Conservation (phyloP, 2,797 vertebrate species). For the Neosilurus mollespiculum region DNA sequence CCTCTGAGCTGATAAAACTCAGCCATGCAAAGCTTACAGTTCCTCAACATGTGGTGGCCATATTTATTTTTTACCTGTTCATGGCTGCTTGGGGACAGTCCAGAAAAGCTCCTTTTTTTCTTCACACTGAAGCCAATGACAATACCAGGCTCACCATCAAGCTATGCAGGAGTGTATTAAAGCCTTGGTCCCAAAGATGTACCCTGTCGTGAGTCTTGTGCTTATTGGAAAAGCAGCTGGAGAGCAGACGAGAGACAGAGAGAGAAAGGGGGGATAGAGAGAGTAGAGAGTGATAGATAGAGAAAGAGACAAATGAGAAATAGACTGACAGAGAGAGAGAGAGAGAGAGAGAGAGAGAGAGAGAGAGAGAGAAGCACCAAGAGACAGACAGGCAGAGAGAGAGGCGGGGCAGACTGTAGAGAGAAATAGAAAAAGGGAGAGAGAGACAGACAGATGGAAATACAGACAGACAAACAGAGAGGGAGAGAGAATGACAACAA, state of each 20-base stretch:
- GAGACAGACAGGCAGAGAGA: background rate
- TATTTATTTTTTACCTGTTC: constrained; percentile 69
- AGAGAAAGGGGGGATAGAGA: background rate
- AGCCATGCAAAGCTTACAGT: constrained; percentile 58
- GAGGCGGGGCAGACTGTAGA: too few relatives aligned
- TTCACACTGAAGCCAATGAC: constrained; percentile 69
- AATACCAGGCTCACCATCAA: constrained; percentile 76
- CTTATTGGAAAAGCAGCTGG: constrained; percentile 81
- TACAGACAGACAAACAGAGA: background rate
- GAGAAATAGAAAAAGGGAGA: too few relatives aligned
- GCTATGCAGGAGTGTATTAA: constrained; percentile 72
- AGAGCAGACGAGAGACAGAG: constrained; percentile 23
- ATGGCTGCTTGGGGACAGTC: constrained; percentile 65
- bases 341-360: too few relatives aligned
- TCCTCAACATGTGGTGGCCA: constrained; percentile 65
- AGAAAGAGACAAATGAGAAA: background rate
- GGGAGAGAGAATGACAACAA: too few relatives aligned
- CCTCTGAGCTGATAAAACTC: constrained; percentile 66
- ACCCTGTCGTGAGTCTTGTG: constrained; percentile 71
- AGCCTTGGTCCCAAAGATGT: constrained; percentile 74
- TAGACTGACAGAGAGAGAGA: background rate
- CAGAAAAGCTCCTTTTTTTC: constrained; percentile 54
- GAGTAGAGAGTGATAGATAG: too few relatives aligned
- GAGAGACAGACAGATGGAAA: too few relatives aligned
- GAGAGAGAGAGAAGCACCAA: background rate